Percentiles rank a stretch among this genome's conserved stretches.
These are phyloP conservation scores for Neogale vison DNA, from an alignment of 2,113 vertebrate species.

Conservation along the genomic window DNA sequence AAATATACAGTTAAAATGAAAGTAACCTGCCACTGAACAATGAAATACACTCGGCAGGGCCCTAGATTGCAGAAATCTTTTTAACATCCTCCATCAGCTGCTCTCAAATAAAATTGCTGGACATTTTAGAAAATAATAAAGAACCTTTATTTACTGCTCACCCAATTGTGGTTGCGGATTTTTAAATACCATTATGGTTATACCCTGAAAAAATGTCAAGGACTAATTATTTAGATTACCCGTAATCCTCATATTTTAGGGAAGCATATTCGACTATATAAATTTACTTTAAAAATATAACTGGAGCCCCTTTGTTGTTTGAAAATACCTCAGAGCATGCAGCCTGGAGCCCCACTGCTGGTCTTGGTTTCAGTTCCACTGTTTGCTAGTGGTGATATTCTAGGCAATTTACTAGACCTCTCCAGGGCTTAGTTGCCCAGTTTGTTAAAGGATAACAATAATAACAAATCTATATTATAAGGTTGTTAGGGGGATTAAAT, in stretches of 20 bases:
- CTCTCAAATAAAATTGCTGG: slow-evolving; percentile 36
- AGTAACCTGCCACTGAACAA: background rate
- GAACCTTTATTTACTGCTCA: slow-evolving; percentile 12
- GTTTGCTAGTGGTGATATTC: background rate
- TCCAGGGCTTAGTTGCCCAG: background rate
- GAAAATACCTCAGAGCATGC: background rate
- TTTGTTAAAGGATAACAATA: background rate
- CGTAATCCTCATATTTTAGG: slow-evolving; percentile 18
- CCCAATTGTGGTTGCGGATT: background rate
- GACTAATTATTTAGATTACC: background rate
- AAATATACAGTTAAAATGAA: slow-evolving; percentile 52
- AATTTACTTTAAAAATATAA: background rate
- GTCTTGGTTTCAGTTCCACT: background rate
- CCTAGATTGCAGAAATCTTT: slow-evolving; percentile 32
- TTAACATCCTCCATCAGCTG: background rate
- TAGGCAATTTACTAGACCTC: background rate
- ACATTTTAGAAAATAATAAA: slow-evolving; percentile 64
- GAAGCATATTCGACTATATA: background rate
- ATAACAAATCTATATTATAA: background rate
- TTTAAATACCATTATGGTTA: background rate
- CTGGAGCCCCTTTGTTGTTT: background rate
- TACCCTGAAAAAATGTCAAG: background rate
- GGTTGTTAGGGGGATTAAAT: background rate
- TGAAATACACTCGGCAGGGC: slow-evolving; percentile 58
- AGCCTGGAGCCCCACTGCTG: background rate